Evolutionary conservation across 2,888 invertebrate species (phyloP).

Genomic region (Drosophila hamatofila): DNA sequence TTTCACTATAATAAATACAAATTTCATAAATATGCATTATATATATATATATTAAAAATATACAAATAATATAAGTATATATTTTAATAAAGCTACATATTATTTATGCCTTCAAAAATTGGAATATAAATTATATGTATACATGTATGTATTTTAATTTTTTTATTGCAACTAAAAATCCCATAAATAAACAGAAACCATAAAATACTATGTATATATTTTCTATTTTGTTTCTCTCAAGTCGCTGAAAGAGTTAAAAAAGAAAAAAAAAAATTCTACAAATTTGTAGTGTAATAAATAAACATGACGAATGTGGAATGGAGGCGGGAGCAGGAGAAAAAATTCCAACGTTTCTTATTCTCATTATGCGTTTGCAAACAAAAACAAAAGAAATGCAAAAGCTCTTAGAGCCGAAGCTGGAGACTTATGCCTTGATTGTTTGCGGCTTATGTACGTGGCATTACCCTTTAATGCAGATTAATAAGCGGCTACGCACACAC

Average conservation of each 20-base stretch:
- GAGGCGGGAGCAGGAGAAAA: background rate
- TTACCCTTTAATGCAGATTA: slow-evolving; percentile 11
- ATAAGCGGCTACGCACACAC: slow-evolving; percentile 4
- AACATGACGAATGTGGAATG: background rate
- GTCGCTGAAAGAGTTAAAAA: background rate
- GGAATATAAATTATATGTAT: background rate
- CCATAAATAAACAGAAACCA: background rate
- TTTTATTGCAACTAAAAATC: slow-evolving; percentile 1
- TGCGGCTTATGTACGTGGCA: slow-evolving; percentile 9
- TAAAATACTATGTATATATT: background rate
- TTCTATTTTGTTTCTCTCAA: background rate
- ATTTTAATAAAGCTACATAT: background rate
- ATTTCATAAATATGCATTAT: background rate
- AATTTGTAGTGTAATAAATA: slow-evolving; percentile 15
- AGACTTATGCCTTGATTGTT: slow-evolving; percentile 31
- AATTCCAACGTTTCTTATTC: slow-evolving; percentile 17
- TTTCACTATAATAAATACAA: background rate
- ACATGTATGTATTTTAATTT: no score
- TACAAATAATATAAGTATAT: background rate
- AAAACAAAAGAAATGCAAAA: slow-evolving; percentile 38
- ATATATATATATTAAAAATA: background rate
- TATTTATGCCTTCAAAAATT: background rate
- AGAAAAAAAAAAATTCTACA: background rate
- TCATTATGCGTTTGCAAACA: slow-evolving; percentile 19
- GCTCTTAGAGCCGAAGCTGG: slow-evolving; percentile 28